Conservation (phyloP, 1,140 invertebrate species). For the Leptonema lineaticorne region DNA sequence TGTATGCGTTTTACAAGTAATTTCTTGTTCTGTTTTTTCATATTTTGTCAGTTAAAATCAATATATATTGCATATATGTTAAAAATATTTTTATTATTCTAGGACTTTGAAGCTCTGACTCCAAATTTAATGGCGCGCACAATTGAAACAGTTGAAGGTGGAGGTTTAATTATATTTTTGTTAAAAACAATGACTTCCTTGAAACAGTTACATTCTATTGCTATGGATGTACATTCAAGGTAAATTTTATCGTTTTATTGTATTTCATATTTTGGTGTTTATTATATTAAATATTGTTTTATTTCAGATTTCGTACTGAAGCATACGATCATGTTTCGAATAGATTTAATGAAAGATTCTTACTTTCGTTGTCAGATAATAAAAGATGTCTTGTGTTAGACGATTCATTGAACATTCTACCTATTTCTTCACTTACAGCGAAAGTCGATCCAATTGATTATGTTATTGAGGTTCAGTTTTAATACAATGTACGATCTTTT, state of each 20-base stretch:
- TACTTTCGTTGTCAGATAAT: constrained; percentile 88
- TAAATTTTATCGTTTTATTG: constrained; percentile 49
- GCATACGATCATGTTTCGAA: constrained; percentile 89
- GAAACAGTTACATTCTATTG: constrained; percentile 93
- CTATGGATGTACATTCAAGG: constrained; percentile 98
- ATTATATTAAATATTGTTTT: not conserved
- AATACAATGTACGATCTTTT: not conserved
- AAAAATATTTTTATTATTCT: constrained; percentile 39
- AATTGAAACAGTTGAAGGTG: constrained; percentile 98
- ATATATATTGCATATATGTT: too few relatives aligned
- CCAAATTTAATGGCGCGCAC: constrained; percentile 97
- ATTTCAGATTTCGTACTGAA: constrained; percentile 78
- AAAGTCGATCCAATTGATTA: constrained; percentile 72
- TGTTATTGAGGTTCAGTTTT: constrained; percentile 46
- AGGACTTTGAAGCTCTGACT: constrained; percentile 99
- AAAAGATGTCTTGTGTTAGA: constrained; percentile 89
- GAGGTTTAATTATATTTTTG: constrained; percentile 89
- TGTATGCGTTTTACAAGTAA: constrained; percentile 91
- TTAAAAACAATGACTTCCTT: constrained; percentile 85
- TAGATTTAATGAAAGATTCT: constrained; percentile 96
- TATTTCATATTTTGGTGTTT: not conserved
- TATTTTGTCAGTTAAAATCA: not conserved
- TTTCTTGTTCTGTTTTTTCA: constrained; percentile 12
- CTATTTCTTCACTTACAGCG: constrained; percentile 86
- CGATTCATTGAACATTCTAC: constrained; percentile 89